A percentile compares a stretch with the other conserved stretches of the same genome.
Evolutionary conservation across 1,140 invertebrate species (phyloP).

Genomic region (Lasioglossum albipes): DNA sequence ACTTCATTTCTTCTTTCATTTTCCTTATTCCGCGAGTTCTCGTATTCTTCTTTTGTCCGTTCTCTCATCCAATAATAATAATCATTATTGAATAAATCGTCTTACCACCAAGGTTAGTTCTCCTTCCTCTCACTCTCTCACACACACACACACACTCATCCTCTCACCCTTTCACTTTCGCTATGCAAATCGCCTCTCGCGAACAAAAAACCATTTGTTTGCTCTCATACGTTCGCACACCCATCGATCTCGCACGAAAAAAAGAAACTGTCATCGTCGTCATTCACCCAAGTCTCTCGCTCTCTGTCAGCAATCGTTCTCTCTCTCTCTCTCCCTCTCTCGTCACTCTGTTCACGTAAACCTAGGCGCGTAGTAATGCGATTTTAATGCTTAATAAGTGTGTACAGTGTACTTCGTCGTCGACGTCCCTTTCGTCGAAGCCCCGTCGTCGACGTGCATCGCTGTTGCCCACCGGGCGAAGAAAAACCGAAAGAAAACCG

Average conservation of each 20-base stretch:
- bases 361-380: slow-evolving; percentile 53
- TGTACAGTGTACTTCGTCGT: slow-evolving; percentile 15
- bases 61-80: slow-evolving; percentile 38
- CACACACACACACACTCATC: too few relatives aligned
- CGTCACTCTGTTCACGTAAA: slow-evolving; percentile 26
- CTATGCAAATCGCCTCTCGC: too few relatives aligned
- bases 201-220: too few relatives aligned
- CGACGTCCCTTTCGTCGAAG: slow-evolving; percentile 11
- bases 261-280: background rate
- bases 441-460: background rate
- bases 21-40: background rate
- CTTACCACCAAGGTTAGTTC: slow-evolving; percentile 35
- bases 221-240: background rate
- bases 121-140: background rate
- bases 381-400: slow-evolving; percentile 53
- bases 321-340: slow-evolving; percentile 13
- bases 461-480: background rate
- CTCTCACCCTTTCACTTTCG: too few relatives aligned
- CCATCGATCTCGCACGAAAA: background rate
- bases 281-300: background rate
- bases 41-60: slow-evolving; percentile 8
- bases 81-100: slow-evolving; percentile 52
- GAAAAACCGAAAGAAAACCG: background rate
- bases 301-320: background rate
- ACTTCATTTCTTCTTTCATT: background rate